A percentile compares a stretch with the other conserved stretches of the same genome.
Conservation (phyloP, 2,797 vertebrate species). For the Notoglanidium macrostoma region DNA sequence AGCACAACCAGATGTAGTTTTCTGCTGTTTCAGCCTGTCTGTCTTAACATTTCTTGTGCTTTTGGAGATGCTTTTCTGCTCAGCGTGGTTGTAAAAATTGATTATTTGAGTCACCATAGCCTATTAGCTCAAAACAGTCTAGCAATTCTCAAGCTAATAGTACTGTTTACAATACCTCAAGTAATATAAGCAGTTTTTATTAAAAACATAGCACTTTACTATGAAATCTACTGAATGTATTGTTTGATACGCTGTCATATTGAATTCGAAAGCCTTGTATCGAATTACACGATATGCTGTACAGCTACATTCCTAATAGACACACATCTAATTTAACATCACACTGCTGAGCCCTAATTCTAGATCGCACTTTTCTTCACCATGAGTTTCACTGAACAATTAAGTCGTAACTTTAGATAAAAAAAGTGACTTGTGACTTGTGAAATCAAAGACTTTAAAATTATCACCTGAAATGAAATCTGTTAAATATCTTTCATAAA, state of each 20-base stretch:
- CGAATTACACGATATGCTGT: not conserved
- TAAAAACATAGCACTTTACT: too few relatives aligned
- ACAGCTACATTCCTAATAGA: not conserved
- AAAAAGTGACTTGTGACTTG: not conserved
- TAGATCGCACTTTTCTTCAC: not conserved
- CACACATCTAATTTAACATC: not conserved
- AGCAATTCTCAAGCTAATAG: not conserved
- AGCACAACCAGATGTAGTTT: not conserved
- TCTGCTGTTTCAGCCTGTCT: not conserved
- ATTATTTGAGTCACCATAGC: not conserved
- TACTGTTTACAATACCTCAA: not conserved
- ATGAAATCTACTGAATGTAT: not conserved
- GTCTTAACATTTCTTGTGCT: not conserved
- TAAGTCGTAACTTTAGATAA: not conserved
- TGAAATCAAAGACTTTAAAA: not conserved
- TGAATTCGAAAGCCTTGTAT: not conserved
- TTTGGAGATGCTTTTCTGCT: conserved; percentile 1
- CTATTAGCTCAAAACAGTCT: not conserved
- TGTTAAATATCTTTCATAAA: not conserved
- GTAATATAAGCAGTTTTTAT: not conserved
- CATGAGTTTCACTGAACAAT: not conserved
- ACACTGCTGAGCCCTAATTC: not conserved
- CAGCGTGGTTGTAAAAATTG: not conserved
- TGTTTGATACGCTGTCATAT: not conserved
- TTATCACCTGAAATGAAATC: not conserved